Base-by-base conservation (phyloP, 2,888 invertebrate genomes). In the Dioctria linearis region DNA sequence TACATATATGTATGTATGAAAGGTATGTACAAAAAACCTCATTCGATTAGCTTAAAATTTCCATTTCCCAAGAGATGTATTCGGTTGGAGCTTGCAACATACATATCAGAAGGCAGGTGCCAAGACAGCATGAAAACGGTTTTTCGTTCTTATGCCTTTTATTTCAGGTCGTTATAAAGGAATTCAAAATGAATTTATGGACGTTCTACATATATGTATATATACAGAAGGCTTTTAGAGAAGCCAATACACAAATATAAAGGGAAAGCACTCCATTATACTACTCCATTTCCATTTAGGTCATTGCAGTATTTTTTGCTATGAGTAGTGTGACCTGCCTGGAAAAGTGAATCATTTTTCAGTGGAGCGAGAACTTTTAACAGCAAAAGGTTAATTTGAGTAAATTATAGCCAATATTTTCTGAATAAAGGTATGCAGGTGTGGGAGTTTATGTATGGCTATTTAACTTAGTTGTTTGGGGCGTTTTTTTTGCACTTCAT, bases 141-240 rank as follows among this genome's bases (percentile, higher is more conserved):
- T 13, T 40, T 69, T 49, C 46, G 9, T 6, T 4, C 11, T n/a
- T 11, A 37, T 49, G 69, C n/a, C 11, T 54, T 46, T 54, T 54
- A 54, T 54, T 54, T 54, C 54, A 54, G 4, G 11, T 54, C 54
- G 49, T 43, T 25, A 39, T 51, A 39, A 49, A 39, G 11, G 69
- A 69, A 51, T 39, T 51, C 51, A 25, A 54, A 37, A 37, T 69
- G 13, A 69, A 69, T 69, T 69, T 69, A 69, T 40, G 51, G 11
- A 37, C 13, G 25, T 25, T 25, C 25, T 2, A 25, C 25, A 25
- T 39, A 39, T n/a, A n/a, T n/a, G n/a, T n/a, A n/a, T n/a, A n/a
- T 46, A 25, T 13, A 51, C 51, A 4, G 25, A 25, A 25, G 25
- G 69, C 69, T 69, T 69, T 69, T 69, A 69, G 49, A 51, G 25